Evolutionary conservation across 2,113 vertebrate genomes (phyloP), one percentile per base, ranked within the genome.

Genomic region (Podilymbus podiceps): DNA sequence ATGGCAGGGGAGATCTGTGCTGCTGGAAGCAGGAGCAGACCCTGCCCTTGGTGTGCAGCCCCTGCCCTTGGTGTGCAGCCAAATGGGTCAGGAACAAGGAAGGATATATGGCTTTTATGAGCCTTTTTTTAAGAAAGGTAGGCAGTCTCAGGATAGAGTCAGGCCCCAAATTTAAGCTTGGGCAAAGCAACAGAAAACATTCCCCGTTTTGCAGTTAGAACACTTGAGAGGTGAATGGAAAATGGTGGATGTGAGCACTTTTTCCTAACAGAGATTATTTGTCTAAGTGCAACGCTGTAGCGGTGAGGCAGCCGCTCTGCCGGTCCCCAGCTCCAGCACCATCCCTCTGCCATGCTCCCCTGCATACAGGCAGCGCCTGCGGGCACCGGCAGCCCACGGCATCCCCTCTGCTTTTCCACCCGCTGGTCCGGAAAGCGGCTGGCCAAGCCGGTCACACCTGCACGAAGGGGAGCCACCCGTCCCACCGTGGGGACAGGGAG

Each of bases 11-110:
- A 88, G 46, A 71, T 42, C 86, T 31, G 64, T 59, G 42, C 15
- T 0, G 1, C 71, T 84, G 94, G 81, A 88, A 88, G 87, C 71
- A 62, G 68, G 74, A 93, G 78, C 81, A 94, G 90, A 19, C 46
- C 38, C 31, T 85, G 87, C 62, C 91, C 71, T 76, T 83, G 78
- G 58, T 91, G 55, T 62, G 69, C 62, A 80, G 89, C 81, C 89
- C 38, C 31, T 85, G 87, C 62, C 91, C 71, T 76, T 83, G 78
- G 58, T 91, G 55, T 62, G 69, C 62, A 80, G 89, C 81, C 89
- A 95, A 58, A 72, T 0, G 9, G 23, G 63, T 28, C 0, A 4
- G 93, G 91, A 94, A 94, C 46, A 62, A 46, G 53, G 81, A 79
- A 90, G 74, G 38, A 63, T 33, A 53, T 50, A 58, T 2, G 42